Percentiles rank a stretch among this genome's conserved stretches.
phyloP scores from a whole-genome alignment of 2,113 vertebrate genomes.

The Pangasianodon hypophthalmus region DNA sequence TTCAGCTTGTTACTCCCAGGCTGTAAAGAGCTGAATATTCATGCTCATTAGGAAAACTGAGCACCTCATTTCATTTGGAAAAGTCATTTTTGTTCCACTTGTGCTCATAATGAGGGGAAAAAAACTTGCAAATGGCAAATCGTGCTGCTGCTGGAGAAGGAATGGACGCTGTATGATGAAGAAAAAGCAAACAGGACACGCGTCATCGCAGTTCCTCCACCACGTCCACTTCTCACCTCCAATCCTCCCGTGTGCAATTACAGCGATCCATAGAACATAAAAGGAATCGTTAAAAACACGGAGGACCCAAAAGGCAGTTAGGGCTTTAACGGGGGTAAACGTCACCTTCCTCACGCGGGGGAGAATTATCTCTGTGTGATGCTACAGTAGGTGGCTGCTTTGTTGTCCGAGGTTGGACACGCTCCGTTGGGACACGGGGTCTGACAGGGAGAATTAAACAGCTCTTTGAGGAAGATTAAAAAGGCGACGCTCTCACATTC shows the following conservation, averaged over 20 bases:
- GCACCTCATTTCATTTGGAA: background rate
- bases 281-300: background rate
- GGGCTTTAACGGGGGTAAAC: constrained; percentile 1
- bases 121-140: background rate
- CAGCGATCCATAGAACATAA: constrained; percentile 23
- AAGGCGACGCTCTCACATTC: background rate
- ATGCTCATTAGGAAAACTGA: background rate
- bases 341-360: background rate
- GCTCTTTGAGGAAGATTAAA: constrained; percentile 22
- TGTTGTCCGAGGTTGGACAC: background rate
- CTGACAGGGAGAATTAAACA: background rate
- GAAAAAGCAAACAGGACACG: background rate
- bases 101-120: background rate
- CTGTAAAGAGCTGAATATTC: background rate
- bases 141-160: background rate
- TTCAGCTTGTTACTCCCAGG: background rate
- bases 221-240: background rate
- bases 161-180: background rate
- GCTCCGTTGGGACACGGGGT: background rate
- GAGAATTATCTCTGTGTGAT: background rate
- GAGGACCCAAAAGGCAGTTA: background rate
- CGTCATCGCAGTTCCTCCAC: background rate
- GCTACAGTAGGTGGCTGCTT: background rate
- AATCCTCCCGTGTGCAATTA: constrained; percentile 37
- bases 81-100: background rate